Evolutionary conservation across 2,797 vertebrate genomes (phyloP).

Genomic region (Parauchenoglanis punctatus): DNA sequence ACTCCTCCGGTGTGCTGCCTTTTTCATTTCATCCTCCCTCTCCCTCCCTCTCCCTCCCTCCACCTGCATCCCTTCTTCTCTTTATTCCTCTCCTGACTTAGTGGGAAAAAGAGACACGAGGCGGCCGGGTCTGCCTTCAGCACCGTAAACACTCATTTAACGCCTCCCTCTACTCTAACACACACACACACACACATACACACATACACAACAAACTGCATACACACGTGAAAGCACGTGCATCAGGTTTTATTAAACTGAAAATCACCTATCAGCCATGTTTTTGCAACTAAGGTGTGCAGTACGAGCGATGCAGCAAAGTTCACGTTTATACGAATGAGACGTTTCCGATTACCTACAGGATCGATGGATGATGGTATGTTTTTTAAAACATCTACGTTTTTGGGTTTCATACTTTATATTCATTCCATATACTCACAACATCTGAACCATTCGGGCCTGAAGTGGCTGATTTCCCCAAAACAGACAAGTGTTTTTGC

Average conservation of each 20-base stretch:
- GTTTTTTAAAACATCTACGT: too few relatives aligned
- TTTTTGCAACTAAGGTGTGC: background rate
- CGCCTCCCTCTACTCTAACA: background rate
- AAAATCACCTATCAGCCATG: background rate
- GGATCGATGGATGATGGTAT: background rate
- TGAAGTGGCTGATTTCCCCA: background rate
- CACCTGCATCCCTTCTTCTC: slow-evolving; percentile 6
- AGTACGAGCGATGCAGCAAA: background rate
- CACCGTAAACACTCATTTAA: slow-evolving; percentile 22
- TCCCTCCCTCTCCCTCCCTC: slow-evolving; percentile 6
- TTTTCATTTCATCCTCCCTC: slow-evolving; percentile 28
- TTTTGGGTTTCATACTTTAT: too few relatives aligned
- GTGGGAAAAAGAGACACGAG: background rate
- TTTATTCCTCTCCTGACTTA: background rate
- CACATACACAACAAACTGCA: background rate
- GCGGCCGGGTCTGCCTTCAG: background rate
- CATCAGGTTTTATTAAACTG: background rate
- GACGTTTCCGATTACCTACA: background rate
- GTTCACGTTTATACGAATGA: background rate
- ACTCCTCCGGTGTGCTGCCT: slow-evolving; percentile 1
- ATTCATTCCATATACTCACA: background rate
- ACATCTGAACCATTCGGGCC: background rate
- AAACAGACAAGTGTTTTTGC: background rate
- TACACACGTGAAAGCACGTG: background rate
- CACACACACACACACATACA: background rate